Conservation (phyloP, 1,140 invertebrate species). For the Caenorhabditis latens region DNA sequence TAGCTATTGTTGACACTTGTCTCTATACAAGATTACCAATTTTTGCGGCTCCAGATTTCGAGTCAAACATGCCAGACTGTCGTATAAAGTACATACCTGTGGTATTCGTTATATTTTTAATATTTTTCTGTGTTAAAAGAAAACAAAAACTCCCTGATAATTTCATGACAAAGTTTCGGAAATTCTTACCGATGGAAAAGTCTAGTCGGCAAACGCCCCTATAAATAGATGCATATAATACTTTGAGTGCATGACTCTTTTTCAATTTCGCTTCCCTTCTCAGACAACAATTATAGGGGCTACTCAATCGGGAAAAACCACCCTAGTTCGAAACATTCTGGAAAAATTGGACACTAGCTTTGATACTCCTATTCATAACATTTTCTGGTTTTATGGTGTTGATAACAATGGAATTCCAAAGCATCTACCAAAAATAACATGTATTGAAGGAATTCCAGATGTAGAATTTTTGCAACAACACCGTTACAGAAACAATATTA, state of each 20-base stretch:
- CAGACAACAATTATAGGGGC: constrained; percentile 1
- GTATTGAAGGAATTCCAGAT: not conserved
- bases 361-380: constrained; percentile 1
- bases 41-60: not conserved
- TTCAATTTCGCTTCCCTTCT: not conserved
- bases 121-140: not conserved
- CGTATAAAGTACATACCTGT: not conserved
- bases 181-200: not conserved
- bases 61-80: not conserved
- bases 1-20: not conserved
- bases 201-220: not conserved
- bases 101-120: not conserved
- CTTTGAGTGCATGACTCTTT: not conserved
- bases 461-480: not conserved
- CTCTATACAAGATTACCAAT: not conserved
- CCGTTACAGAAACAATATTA: not conserved
- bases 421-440: not conserved
- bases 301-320: constrained; percentile 1
- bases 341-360: not conserved
- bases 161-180: not conserved
- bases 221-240: not conserved
- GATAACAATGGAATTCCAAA: not conserved
- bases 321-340: not conserved
- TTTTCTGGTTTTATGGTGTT: constrained; percentile 10
- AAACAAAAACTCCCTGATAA: not conserved